Evolutionary conservation across 2,888 invertebrate genomes (phyloP).

Genomic region (Globia sparganii): DNA sequence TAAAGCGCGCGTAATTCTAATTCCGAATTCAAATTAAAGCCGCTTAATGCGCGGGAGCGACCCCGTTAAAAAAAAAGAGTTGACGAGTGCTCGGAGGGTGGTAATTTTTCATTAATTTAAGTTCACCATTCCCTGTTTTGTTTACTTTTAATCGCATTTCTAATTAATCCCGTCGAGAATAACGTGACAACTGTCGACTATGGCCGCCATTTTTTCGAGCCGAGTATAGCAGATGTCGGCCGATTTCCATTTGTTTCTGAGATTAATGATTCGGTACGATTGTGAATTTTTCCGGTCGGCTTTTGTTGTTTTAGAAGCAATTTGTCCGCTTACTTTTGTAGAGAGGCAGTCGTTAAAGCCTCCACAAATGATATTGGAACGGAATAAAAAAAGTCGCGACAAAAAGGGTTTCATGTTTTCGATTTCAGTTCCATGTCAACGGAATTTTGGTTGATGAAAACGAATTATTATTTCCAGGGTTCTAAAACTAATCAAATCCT

Average conservation of each 20-base stretch:
- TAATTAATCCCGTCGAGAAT: conserved; percentile 91
- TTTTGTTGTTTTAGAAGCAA: conserved; percentile 91
- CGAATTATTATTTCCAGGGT: neutral
- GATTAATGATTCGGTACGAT: conserved; percentile 91
- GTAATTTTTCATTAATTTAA: conserved; percentile 91
- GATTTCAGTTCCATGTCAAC: conserved; percentile 52
- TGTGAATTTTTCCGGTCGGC: conserved; percentile 91
- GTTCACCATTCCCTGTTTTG: conserved; percentile 91
- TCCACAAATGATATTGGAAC: conserved; percentile 87
- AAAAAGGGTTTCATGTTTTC: conserved; percentile 73
- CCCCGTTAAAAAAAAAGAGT: conserved; percentile 90
- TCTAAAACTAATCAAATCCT: conserved; percentile 7
- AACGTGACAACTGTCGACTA: conserved; percentile 91
- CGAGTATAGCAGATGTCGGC: conserved; percentile 90
- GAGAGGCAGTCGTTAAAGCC: conserved; percentile 88
- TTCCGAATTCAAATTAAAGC: conserved; percentile 91
- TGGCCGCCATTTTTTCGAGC: conserved; percentile 88
- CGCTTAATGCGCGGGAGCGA: conserved; percentile 91
- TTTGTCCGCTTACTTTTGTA: conserved; percentile 90
- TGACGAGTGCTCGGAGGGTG: conserved; percentile 90
- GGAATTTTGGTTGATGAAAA: conserved; percentile 24
- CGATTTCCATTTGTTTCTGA: conserved; percentile 91
- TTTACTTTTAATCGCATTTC: conserved; percentile 91
- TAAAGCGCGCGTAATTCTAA: conserved; percentile 91
- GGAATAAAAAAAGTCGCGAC: conserved; percentile 79